Evolutionary conservation across 2,888 invertebrate genomes (phyloP).

Genomic region (Blera fallax): DNA sequence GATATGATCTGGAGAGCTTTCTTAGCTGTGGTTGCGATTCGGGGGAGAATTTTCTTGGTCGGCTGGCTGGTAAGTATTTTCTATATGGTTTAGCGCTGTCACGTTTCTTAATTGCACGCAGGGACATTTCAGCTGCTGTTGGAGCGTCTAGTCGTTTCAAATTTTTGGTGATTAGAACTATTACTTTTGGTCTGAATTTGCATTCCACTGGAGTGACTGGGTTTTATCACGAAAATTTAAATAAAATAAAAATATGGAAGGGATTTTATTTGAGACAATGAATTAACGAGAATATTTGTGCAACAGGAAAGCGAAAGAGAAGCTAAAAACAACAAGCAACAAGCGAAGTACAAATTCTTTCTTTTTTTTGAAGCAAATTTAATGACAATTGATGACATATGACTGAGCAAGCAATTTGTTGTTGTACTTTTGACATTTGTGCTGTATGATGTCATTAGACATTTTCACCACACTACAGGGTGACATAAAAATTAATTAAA

Average conservation of each 20-base stretch:
- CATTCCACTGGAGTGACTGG: slow-evolving; percentile 28
- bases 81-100: slow-evolving; percentile 74
- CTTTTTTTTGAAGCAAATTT: slow-evolving; percentile 24
- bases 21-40: slow-evolving; percentile 54
- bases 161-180: not conserved
- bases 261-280: not conserved
- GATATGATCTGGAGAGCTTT: slow-evolving; percentile 54
- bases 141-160: slow-evolving; percentile 12
- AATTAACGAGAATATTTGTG: not conserved
- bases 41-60: slow-evolving; percentile 62
- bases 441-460: slow-evolving; percentile 53
- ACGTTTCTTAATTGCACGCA: slow-evolving; percentile 81
- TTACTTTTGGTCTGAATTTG: slow-evolving; percentile 11
- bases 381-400: slow-evolving; percentile 53
- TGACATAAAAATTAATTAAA: not conserved
- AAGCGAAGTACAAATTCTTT: slow-evolving; percentile 35
- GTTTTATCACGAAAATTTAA: not conserved
- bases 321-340: slow-evolving; percentile 59
- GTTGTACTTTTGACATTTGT: slow-evolving; percentile 39
- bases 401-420: slow-evolving; percentile 29
- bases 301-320: slow-evolving; percentile 33
- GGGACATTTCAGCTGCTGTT: slow-evolving; percentile 77
- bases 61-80: slow-evolving; percentile 61
- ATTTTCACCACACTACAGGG: not conserved
- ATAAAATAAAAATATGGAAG: not conserved